Evolutionary conservation across 2,797 vertebrate genomes (phyloP), one percentile per base, ranked within the genome.

Genomic region (Cryptoblepharus egeriae): DNA sequence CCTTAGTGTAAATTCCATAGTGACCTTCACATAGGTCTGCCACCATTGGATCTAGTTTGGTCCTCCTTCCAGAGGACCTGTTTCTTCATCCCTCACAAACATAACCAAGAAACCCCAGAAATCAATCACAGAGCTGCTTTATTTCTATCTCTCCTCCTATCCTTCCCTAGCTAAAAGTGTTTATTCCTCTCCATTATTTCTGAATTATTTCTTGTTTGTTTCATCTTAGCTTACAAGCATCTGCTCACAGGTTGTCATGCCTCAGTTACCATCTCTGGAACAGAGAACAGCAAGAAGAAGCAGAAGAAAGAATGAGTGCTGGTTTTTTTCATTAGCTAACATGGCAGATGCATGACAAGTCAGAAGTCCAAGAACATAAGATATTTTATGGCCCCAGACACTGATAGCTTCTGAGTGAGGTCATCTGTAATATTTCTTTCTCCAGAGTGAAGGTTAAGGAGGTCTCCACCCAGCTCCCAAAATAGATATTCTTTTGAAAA

Each of bases 401-500:
- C 81, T 78, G 83, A 88, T 80, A 93, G 87, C 85, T 87, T 3
- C 13, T 20, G 67, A 88, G 61, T 87, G 88, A 92, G 90, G 87
- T 92, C 90, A 87, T 69, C 83, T 84, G 75, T 80, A 87, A 30
- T 12, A 76, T 52, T 77, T 88, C 87, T 81, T 89, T 58, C 91
- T 87, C 89, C 87, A 89, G 70, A 88, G 64, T 84, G 85, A 79
- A 91, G 78, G 83, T 89, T 90, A 91, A 90, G 84, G 82, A 91
- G 80, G 85, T 80, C 71, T 93, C 89, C 85, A 89, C 58, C 64
- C 78, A 42, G 39, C 60, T 81, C 86, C 79, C 28, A 35, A 83
- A 94, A 94, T 92, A 93, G 89, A 92, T 79, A 93, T 95, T 85
- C 88, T 92, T 78, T 87, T 90, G 86, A 88, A 92, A 94, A 72